These are phyloP conservation scores for Sphyrna mokarran DNA, from an alignment of 2,113 vertebrate species.

Conservation along the genomic window DNA sequence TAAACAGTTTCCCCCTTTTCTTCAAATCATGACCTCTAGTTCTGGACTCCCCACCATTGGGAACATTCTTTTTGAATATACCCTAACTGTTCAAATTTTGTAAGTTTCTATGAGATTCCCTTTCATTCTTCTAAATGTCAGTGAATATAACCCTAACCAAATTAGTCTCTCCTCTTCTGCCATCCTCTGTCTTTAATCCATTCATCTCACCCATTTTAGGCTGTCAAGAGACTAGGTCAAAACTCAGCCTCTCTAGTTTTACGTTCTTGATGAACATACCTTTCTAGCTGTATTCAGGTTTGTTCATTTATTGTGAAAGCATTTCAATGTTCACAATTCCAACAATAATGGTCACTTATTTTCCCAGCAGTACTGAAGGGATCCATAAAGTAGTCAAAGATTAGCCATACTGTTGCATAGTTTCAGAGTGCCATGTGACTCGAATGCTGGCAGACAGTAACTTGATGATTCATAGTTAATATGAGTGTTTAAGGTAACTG, in stretches of 20 bases:
- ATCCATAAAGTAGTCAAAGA: neutral
- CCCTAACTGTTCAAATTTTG: no score
- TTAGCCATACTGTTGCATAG: neutral
- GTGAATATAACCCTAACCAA: no score
- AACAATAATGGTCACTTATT: neutral
- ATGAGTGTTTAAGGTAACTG: constrained; percentile 11
- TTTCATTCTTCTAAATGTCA: no score
- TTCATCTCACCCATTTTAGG: neutral
- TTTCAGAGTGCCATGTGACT: neutral
- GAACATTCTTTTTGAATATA: no score
- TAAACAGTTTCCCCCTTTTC: no score
- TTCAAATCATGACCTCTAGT: no score
- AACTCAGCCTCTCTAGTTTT: neutral
- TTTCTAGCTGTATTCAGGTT: neutral
- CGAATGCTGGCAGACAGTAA: neutral
- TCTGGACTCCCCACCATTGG: no score
- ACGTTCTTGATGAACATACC: neutral
- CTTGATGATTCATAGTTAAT: neutral
- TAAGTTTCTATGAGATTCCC: no score
- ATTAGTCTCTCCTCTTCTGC: no score
- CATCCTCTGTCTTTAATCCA: neutral
- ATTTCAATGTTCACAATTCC: neutral
- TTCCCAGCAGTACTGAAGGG: neutral
- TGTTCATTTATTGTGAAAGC: neutral
- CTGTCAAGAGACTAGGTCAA: neutral